Base-by-base conservation (phyloP, 1,140 invertebrate species). In the Manduca sexta region DNA sequence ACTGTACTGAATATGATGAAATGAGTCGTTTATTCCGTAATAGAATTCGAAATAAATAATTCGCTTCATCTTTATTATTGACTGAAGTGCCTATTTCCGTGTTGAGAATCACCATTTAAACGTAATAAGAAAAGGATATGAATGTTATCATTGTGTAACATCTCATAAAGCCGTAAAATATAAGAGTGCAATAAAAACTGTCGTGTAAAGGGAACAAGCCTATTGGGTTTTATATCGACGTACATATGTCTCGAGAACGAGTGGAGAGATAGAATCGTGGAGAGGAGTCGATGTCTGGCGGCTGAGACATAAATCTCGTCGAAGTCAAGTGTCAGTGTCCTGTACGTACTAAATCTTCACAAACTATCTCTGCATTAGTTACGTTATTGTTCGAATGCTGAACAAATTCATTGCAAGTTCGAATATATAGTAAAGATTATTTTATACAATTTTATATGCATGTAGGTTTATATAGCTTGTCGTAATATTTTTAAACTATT, bases 261-360 rank as follows among this genome's bases (percentile, higher is more conserved):
- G 18, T 52, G 15, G 42, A 45, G 17, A 52, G 43, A 46, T 42
- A 46, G 17, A 26, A 41, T 33, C 18, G 44, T 45, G 12, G 33
- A 29, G 43, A 33, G 37, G 10, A 10, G 30, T 13, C 42, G 21
- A 17, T 35, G 49, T 45, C 42, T 35, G 38, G 38, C 49, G 15
- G 29, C 46, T 50, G 43, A 34, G 29, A 49, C 48, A 63, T 63
- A 56, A 63, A 63, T 63, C 56, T 58, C 40, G n/a, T 30, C 30
- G 31, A 38, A 41, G 29, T 56, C 26, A 30, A 54, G 26, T 49
- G 55, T 55, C 51, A 52, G 34, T 51, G 40, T 44, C 45, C 49
- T 50, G 47, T 46, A 45, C 39, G 41, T 44, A 55, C 42, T 63
- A 63, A 62, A 58, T 58, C 60, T 54, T 46, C 14, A 16, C 8